Evolutionary conservation across 1,140 invertebrate genomes (phyloP), one percentile per base, ranked within the genome.

Genomic region (Achatina immaculata): DNA sequence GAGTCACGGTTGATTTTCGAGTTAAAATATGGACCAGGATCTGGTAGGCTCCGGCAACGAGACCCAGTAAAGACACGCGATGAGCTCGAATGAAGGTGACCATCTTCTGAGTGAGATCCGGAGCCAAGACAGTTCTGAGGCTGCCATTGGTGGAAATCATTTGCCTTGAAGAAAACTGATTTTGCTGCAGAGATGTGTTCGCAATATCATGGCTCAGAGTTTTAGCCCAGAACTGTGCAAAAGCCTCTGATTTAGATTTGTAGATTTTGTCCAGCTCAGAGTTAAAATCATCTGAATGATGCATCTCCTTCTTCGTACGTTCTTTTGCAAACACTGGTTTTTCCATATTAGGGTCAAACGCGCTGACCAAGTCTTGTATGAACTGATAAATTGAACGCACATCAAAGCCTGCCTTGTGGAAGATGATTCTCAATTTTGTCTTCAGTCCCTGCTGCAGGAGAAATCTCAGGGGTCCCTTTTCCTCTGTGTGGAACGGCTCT

Each of bases 321-420:
- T 78, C 74, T 24, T 45, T 71, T 21, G 72, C 66, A 16, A 65
- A 24, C 24, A 76, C 36, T 36, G 80, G 55, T 55, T 28, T 36
- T 21, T 75, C n/a, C 16, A 0, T 28, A 14, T 34, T 38, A 16
- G 62, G 24, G n/a, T 71, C 58, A 68, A 78, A 65, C 3, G 69
- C 75, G 48, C 76, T 69, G 11, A 77, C 36, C 19, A 84, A 51
- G 34, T 84, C 83, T 28, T 83, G 69, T n/a, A 84, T 45, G 45
- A 84, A 48, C 28, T 51, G 28, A 14, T 43, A 31, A 1, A 83
- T 80, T 4, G 79, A 74, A 31, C 38, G 34, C n/a, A 81, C 28
- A 66, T 83, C 83, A 77, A 84, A 81, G 31, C 69, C 45, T 40
- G 80, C 79, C 19, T 80, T 82, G 71, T 84, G 81, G 38, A 79